These are phyloP conservation scores for Ophion ventricosus DNA, from an alignment of 2,888 invertebrate species.

Conservation along the genomic window DNA sequence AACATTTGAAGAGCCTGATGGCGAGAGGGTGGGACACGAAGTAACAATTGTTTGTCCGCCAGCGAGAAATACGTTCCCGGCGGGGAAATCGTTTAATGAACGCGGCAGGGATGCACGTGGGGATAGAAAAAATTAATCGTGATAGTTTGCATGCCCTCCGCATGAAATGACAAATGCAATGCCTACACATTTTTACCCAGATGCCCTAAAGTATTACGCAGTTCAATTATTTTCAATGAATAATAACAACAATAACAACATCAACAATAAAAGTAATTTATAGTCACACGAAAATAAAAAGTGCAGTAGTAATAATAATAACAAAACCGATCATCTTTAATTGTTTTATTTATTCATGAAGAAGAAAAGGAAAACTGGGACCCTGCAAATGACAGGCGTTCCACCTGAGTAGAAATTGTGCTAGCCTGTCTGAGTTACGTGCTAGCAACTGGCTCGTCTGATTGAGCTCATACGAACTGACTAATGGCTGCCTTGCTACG, in stretches of 20 bases:
- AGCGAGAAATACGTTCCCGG: neutral
- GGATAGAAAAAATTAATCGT: neutral
- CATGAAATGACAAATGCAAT: neutral
- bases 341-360: neutral
- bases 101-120: neutral
- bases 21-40: constrained; percentile 10
- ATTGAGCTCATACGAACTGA: too few relatives aligned
- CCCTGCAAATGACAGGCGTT: too few relatives aligned
- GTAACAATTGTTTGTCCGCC: constrained; percentile 27
- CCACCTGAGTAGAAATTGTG: too few relatives aligned
- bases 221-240: too few relatives aligned
- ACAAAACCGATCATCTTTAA: neutral
- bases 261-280: neutral
- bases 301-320: neutral
- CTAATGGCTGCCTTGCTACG: too few relatives aligned
- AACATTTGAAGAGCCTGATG: constrained; percentile 56
- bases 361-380: too few relatives aligned
- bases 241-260: neutral
- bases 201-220: neutral
- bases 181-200: neutral
- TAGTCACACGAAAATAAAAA: neutral
- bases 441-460: too few relatives aligned
- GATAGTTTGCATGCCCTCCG: neutral
- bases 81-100: constrained; percentile 13
- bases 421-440: too few relatives aligned